Conservation (phyloP, 2,888 invertebrate genomes). For the Euplagia quadripunctaria region DNA sequence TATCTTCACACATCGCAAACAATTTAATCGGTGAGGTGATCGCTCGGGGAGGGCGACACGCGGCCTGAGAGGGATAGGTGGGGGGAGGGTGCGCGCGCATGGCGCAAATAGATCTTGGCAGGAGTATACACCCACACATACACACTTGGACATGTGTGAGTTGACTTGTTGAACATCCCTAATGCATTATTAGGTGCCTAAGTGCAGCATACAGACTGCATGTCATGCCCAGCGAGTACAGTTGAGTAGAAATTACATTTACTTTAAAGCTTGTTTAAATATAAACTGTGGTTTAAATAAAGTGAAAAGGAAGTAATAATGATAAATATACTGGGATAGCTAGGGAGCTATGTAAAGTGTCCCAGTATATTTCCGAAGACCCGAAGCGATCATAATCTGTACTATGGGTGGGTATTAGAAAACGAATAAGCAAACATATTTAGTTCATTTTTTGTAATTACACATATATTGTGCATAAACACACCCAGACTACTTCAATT, state of each 20-base stretch:
- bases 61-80: conserved; percentile 10
- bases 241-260: background rate
- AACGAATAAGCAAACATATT: too few relatives aligned
- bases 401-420: too few relatives aligned
- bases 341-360: too few relatives aligned
- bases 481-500: too few relatives aligned
- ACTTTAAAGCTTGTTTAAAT: background rate
- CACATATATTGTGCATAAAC: too few relatives aligned
- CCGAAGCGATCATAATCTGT: too few relatives aligned
- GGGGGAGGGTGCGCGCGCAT: conserved; percentile 37
- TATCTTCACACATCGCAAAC: conserved; percentile 40
- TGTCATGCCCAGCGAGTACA: background rate
- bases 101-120: conserved; percentile 69
- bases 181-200: conserved; percentile 17
- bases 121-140: conserved; percentile 44
- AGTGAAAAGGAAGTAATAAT: background rate
- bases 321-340: too few relatives aligned
- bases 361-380: too few relatives aligned
- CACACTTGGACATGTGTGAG: conserved; percentile 24
- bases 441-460: too few relatives aligned
- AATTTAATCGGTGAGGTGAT: conserved; percentile 56
- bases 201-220: conserved; percentile 8
- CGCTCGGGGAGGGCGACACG: conserved; percentile 28
- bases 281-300: background rate
- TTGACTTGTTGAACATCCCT: conserved; percentile 26